Evolutionary conservation across 2,888 invertebrate species (phyloP), one percentile per base, ranked within the genome.

Genomic region (Synanthedon tipuliformis): DNA sequence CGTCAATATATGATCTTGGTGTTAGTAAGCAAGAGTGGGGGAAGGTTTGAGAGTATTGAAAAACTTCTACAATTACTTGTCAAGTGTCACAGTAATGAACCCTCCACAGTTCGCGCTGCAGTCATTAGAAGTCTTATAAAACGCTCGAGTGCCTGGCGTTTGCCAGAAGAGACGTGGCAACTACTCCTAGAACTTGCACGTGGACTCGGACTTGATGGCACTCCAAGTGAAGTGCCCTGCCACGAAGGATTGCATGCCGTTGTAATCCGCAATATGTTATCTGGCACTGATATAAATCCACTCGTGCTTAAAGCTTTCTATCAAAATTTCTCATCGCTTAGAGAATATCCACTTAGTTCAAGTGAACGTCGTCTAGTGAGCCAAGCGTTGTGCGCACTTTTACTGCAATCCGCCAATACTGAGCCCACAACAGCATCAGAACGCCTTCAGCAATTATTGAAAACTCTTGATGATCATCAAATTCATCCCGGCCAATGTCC

Each of bases 21-120:
- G 3, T 64, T 84, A 27, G 71, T 83, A 0, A 83, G 81, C 56
- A 84, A 83, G 55, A 77, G 65, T 23, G 81, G 79, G 3, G 75
- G 77, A 0, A 64, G 68, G 23, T 57, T 57, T 5, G 70, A 70
- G 2, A 63, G 68, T 48, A 59, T 81, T 1, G 64, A 68, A 3
- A 61, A 65, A 23, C 56, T 83, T 16, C 54, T 82, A 48, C 61
- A 66, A 45, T 59, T 65, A 13, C 51, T 82, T 1, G 61, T 72
- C 10, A 57, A 62, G 15, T 64, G 61, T 41, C 71, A 78, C 51
- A 57, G 51, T 11, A 81, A 83, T 49, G 83, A 83, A 52, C 71
- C 81, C 0, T 61, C 61, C 0, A 72, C 75, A 45, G 58, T 76
- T 2, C 70, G 81, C 12, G 80, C 81, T 4, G 63, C 81, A 3